A percentile compares a stretch with the other conserved stretches of the same genome.
Conservation (phyloP, 2,113 vertebrate genomes). For the Verasper variegatus region DNA sequence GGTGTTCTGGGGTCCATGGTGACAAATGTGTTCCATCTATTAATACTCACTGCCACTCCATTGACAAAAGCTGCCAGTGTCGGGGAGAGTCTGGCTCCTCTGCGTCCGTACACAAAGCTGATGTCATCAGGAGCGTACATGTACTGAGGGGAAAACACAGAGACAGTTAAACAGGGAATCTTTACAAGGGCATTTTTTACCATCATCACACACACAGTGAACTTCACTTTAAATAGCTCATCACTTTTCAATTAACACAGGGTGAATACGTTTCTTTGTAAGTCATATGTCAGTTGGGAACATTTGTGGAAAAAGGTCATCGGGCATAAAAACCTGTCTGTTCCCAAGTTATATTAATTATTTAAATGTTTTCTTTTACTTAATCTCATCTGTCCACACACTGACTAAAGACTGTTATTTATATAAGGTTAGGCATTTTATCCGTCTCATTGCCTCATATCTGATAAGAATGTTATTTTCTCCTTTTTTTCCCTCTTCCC, state of each 20-base stretch:
- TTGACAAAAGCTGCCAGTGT: conserved; percentile 88
- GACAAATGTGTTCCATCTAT: conserved; percentile 28
- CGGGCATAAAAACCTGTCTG: background rate
- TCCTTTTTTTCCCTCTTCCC: background rate
- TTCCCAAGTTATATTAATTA: background rate
- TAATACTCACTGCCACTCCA: conserved; percentile 88
- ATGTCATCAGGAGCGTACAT: conserved; percentile 82
- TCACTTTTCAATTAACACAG: background rate
- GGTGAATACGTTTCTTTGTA: conserved; percentile 40
- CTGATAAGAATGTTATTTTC: conserved; percentile 7
- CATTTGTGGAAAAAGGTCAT: conserved; percentile 20
- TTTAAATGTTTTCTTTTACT: background rate
- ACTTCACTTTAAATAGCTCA: background rate
- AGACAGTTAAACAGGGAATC: conserved; percentile 27
- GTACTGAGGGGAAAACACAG: conserved; percentile 71
- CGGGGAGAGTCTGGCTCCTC: conserved; percentile 81
- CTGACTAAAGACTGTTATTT: background rate
- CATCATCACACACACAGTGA: conserved; percentile 5
- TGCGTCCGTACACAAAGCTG: conserved; percentile 87
- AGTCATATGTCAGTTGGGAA: conserved; percentile 11
- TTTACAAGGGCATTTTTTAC: background rate
- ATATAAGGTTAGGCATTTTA: conserved; percentile 22
- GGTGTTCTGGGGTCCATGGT: background rate
- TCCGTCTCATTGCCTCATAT: conserved; percentile 11
- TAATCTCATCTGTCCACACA: conserved; percentile 17